Conservation (phyloP, 2,888 invertebrate species). For the Andrena fulva region DNA sequence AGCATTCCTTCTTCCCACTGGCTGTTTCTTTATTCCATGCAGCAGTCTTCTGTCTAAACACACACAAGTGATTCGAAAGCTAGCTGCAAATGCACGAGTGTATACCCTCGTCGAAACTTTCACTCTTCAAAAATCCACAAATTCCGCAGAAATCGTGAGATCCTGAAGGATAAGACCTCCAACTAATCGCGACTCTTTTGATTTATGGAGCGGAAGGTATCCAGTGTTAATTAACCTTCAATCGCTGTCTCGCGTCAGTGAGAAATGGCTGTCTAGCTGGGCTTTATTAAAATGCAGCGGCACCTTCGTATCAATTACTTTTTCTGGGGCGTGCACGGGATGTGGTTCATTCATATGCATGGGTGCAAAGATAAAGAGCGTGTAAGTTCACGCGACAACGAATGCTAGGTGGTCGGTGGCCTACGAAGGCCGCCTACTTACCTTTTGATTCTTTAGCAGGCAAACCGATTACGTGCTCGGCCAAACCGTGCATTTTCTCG, state of each 20-base stretch:
- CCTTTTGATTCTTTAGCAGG: conserved; percentile 70
- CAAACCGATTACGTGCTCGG: conserved; percentile 60
- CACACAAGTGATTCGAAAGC: conserved; percentile 20
- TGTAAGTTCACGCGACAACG: conserved; percentile 56
- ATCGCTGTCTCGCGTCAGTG: conserved; percentile 11
- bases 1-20: conserved; percentile 1
- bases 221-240: conserved; percentile 15
- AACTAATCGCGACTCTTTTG: too few relatives aligned
- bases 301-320: conserved; percentile 45
- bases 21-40: not conserved
- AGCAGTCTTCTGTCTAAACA: not conserved
- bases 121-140: conserved; percentile 17
- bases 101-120: conserved; percentile 6
- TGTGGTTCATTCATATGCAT: conserved; percentile 49
- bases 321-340: conserved; percentile 37
- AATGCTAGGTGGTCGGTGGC: conserved; percentile 71
- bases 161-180: too few relatives aligned
- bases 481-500: conserved; percentile 50
- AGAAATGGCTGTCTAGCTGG: not conserved
- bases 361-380: conserved; percentile 45
- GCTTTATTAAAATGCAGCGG: conserved; percentile 13
- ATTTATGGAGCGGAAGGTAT: not conserved
- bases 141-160: too few relatives aligned
- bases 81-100: not conserved
- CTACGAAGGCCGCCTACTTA: conserved; percentile 74